Base-by-base conservation (phyloP, 2,888 invertebrate species). In the Lysandra bellargus region DNA sequence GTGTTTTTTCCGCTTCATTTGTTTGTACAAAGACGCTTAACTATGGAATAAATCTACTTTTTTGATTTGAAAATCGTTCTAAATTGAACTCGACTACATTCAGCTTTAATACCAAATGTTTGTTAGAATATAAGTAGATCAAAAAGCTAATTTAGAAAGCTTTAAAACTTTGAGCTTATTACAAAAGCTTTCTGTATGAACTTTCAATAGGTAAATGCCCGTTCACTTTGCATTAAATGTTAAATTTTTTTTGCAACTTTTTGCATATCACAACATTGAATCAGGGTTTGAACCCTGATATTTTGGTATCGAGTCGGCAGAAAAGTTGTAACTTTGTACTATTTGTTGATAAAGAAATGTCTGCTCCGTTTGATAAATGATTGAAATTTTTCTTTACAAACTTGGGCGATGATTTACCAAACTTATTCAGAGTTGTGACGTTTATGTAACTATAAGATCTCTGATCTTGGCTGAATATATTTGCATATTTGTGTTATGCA, bases 381-480 rank as follows among this genome's bases (percentile, higher is more conserved):
- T 75, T 75, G 75, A 79, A 79, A 79, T 79, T 79, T 79, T 74
- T 79, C 75, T 60, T 79, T 75, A 74, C 60, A 60, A 79, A 79
- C 74, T 74, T 79, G 57, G 60, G 44, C 57, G 79, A 79, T 79
- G 79, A 79, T 79, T 79, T 79, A 75, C 75, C 75, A 79, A 74
- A 79, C 40, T 79, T 75, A 61, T 23, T 61, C 75, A 75, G 57
- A 79, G 61, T 61, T 75, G 61, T 61, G 60, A 79, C 60, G 44
- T 61, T 79, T 79, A 75, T 75, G 75, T 75, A 40, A 33, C 61
- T 44, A 60, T 44, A 79, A 60, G 57, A 74, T 79, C n/a, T 74
- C 60, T 74, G 60, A 78, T 72, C 40, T 74, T 9, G 74, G 44
- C n/a, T 44, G 7, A 44, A 17, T 44, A 44, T 73, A 1, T 40